Conservation (phyloP, 2,888 invertebrate genomes). For the Apodemia duryi region DNA sequence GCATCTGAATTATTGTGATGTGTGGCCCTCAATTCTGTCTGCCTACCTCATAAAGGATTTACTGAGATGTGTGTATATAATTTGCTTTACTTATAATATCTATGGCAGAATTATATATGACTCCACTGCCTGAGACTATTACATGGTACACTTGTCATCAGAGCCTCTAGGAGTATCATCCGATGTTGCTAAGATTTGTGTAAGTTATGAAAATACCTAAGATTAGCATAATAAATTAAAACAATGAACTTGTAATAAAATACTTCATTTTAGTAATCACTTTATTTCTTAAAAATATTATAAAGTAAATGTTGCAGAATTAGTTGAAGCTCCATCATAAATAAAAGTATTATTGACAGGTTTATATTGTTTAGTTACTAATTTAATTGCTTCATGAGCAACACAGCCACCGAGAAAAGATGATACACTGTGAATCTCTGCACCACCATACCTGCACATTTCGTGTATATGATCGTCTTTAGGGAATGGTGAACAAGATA, state of each 20-base stretch:
- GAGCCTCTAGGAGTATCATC: too few relatives aligned
- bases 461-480: slow-evolving; percentile 97
- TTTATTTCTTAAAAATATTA: slow-evolving; percentile 55
- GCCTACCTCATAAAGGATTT: too few relatives aligned
- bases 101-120: too few relatives aligned
- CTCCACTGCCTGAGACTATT: too few relatives aligned
- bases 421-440: slow-evolving; percentile 96
- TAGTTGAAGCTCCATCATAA: slow-evolving; percentile 95
- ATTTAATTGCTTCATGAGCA: slow-evolving; percentile 97
- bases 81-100: too few relatives aligned
- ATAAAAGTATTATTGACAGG: slow-evolving; percentile 97
- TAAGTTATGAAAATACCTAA: too few relatives aligned
- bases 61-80: too few relatives aligned
- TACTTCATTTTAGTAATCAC: background rate
- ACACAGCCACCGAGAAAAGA: slow-evolving; percentile 95
- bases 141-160: too few relatives aligned
- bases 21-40: too few relatives aligned
- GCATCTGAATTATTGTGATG: too few relatives aligned
- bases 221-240: too few relatives aligned
- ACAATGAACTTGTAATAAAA: background rate
- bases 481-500: slow-evolving; percentile 87
- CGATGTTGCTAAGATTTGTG: too few relatives aligned
- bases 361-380: slow-evolving; percentile 96
- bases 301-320: slow-evolving; percentile 88
- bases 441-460: slow-evolving; percentile 96